Base-by-base conservation (phyloP, 2,888 invertebrate species). In the Andrena fulva region DNA sequence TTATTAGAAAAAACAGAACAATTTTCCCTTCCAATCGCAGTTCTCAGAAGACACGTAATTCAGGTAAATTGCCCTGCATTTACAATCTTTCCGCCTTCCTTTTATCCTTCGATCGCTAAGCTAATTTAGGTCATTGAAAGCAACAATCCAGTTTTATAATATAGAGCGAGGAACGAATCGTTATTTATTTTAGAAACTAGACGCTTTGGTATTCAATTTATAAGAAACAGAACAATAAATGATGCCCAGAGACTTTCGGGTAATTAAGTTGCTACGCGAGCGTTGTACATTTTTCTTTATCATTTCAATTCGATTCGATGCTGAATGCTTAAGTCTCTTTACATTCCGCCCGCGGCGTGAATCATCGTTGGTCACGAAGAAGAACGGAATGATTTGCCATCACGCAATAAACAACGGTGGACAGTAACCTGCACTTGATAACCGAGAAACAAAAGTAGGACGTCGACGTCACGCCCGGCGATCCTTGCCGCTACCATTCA, bases 391-490 rank as follows among this genome's bases (percentile, higher is more conserved):
- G 27, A 27, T 62, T 31, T 27, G 24, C n/a, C 27, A 52, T 72
- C 63, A 16, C 33, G 64, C 60, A 16, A 50, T 80, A 70, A 71
- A 82, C 27, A 75, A 72, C 52, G 20, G 48, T 42, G 35, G 54
- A 35, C 63, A 35, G 64, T 60, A 72, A 76, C 64, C 54, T 63
- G 72, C 64, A 62, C 42, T 73, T 69, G 84, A 73, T 80, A 83
- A 84, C 73, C 50, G 74, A 50, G 63, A 77, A 77, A 74, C 62
- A 76, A 80, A 87, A 87, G 84, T 87, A 76, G 87, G 80, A 84
- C 88, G 73, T 54, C 64, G 72, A 78, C 82, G 87, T 87, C 63
- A 87, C 88, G 87, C 78, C 78, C 63, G 59, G 29, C 68, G 86
- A 74, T 78, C 64, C 75, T 70, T 64, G 63, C 63, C 27, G 59